Evolutionary conservation across 2,113 vertebrate species (phyloP).

Genomic region (Notechis scutatus): DNA sequence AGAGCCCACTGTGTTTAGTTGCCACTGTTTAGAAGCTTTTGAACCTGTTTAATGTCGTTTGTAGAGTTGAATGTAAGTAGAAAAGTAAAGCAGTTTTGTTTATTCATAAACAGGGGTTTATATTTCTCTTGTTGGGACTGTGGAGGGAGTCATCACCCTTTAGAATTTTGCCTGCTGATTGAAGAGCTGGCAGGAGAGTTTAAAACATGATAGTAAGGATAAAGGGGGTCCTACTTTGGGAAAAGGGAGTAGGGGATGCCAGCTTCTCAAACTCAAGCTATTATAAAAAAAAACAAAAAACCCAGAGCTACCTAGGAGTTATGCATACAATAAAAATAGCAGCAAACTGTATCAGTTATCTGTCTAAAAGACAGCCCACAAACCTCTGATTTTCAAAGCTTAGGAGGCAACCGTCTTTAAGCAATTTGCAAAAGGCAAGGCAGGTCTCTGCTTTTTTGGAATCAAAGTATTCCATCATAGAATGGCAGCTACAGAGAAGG

Average conservation of each 20-base stretch:
- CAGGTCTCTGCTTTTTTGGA: not conserved
- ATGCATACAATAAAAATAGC: not conserved
- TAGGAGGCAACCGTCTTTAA: not conserved
- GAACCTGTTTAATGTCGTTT: not conserved
- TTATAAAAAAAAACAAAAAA: not conserved
- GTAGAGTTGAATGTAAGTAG: not conserved
- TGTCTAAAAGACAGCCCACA: not conserved
- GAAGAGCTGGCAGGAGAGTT: not conserved
- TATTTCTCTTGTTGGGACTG: not conserved
- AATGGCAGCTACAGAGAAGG: not conserved
- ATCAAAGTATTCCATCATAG: not conserved
- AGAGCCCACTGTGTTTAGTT: not conserved
- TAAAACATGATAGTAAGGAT: no score
- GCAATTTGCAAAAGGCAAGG: not conserved
- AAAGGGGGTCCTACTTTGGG: not conserved
- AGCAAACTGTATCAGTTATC: not conserved
- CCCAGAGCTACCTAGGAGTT: not conserved
- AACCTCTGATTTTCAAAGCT: not conserved
- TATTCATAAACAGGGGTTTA: not conserved
- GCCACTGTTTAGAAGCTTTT: not conserved
- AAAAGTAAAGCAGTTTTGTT: not conserved
- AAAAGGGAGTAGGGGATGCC: no score
- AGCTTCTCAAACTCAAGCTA: not conserved
- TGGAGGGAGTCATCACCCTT: not conserved
- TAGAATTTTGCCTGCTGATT: not conserved